phyloP scores from a whole-genome alignment of 1,140 invertebrate species.

The Paracyclopina nana region DNA sequence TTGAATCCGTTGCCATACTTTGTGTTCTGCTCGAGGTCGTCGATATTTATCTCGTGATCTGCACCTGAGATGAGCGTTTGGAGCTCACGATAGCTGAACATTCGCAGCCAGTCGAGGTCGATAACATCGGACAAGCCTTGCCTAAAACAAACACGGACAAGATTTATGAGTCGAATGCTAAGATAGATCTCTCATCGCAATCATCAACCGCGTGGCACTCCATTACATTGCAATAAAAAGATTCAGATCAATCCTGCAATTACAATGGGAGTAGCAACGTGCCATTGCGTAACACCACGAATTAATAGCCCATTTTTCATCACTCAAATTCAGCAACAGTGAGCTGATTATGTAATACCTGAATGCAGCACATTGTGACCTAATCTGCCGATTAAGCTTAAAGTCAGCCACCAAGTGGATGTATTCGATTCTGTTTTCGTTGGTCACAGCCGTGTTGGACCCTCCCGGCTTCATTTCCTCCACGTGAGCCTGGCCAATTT shows the following conservation, averaged over 20 bases:
- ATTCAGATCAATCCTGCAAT: no score
- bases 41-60: constrained; percentile 69
- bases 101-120: constrained; percentile 67
- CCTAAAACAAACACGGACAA: constrained; percentile 24
- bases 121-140: constrained; percentile 63
- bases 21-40: constrained; percentile 63
- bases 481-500: constrained; percentile 69
- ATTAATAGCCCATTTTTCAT: no score
- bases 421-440: constrained; percentile 82
- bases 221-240: no score
- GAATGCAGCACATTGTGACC: constrained; percentile 62
- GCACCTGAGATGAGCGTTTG: constrained; percentile 86
- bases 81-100: constrained; percentile 86
- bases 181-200: no score
- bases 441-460: constrained; percentile 66
- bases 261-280: no score
- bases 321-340: no score
- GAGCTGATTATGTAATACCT: no score
- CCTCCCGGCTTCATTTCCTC: constrained; percentile 79
- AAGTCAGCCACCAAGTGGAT: constrained; percentile 90
- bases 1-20: constrained; percentile 42
- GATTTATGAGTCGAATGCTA: neutral
- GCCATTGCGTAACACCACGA: no score
- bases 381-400: constrained; percentile 79
- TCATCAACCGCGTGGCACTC: no score